Percentiles rank a stretch among this genome's conserved stretches.
phyloP scores from a whole-genome alignment of 2,113 vertebrate genomes.

The Pygoscelis adeliae region DNA sequence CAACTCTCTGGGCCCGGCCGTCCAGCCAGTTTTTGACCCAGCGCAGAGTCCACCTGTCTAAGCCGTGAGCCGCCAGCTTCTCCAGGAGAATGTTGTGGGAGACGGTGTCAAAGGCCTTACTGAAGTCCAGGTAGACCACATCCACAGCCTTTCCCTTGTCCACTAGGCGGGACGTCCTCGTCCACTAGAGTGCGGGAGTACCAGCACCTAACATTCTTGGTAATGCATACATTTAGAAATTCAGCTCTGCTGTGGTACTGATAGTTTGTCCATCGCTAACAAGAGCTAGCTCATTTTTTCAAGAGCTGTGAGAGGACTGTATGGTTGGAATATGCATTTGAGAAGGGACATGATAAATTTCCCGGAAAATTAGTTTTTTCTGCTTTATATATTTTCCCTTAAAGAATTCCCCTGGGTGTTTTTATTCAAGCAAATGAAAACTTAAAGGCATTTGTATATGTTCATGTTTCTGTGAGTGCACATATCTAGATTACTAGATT shows the following conservation, averaged over 20 bases:
- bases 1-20: no score
- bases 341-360: background rate
- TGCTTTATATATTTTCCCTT: background rate
- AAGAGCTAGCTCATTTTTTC: background rate
- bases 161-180: no score
- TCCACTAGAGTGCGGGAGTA: no score
- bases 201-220: background rate
- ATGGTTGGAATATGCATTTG: background rate
- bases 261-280: background rate
- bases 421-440: constrained; percentile 8
- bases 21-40: no score
- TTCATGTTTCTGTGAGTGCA: background rate
- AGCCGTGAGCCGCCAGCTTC: no score
- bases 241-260: background rate
- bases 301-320: background rate
- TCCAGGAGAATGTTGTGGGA: no score
- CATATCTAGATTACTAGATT: background rate
- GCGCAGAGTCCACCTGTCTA: no score
- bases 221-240: background rate
- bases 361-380: background rate
- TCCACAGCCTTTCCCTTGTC: no score
- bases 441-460: background rate
- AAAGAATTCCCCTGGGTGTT: background rate
- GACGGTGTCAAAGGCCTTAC: no score
- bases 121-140: no score